phyloP scores from a whole-genome alignment of 1,140 invertebrate species.

The Anagrus nilaparvatae region DNA sequence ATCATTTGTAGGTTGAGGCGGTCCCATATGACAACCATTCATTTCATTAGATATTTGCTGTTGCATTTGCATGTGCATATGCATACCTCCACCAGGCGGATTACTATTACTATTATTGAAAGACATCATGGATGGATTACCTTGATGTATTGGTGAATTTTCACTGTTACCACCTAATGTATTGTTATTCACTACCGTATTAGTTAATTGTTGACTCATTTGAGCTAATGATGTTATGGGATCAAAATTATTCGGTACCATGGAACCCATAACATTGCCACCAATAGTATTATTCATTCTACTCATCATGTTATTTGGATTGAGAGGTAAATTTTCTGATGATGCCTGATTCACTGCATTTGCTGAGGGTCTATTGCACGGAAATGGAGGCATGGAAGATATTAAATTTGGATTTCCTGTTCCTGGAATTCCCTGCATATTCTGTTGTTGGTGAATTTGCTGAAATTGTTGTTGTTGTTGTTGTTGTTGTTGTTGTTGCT shows the following conservation, averaged over 20 bases:
- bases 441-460: slow-evolving; percentile 24
- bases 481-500: slow-evolving; percentile 23
- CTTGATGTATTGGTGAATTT: slow-evolving; percentile 38
- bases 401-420: slow-evolving; percentile 21
- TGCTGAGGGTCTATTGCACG: slow-evolving; percentile 22
- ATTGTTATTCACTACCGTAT: slow-evolving; percentile 54
- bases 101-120: slow-evolving; percentile 35
- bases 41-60: slow-evolving; percentile 33
- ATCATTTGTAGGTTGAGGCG: slow-evolving; percentile 27
- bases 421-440: slow-evolving; percentile 19
- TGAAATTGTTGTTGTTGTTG: slow-evolving; percentile 25
- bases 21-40: slow-evolving; percentile 39
- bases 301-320: slow-evolving; percentile 64
- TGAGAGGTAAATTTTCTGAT: slow-evolving; percentile 68
- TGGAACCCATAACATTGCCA: slow-evolving; percentile 40
- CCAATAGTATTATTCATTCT: slow-evolving; percentile 24
- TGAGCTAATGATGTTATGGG: slow-evolving; percentile 87
- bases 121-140: slow-evolving; percentile 41
- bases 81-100: slow-evolving; percentile 33
- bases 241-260: slow-evolving; percentile 65
- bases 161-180: slow-evolving; percentile 41
- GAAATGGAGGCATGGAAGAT: slow-evolving; percentile 25
- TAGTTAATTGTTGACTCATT: slow-evolving; percentile 86
- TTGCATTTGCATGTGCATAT: slow-evolving; percentile 46
- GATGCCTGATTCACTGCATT: slow-evolving; percentile 21